A percentile compares a stretch with the other conserved stretches of the same genome.
phyloP scores from a whole-genome alignment of 1,140 invertebrate genomes.

The Pentalonia nigronervosa region DNA sequence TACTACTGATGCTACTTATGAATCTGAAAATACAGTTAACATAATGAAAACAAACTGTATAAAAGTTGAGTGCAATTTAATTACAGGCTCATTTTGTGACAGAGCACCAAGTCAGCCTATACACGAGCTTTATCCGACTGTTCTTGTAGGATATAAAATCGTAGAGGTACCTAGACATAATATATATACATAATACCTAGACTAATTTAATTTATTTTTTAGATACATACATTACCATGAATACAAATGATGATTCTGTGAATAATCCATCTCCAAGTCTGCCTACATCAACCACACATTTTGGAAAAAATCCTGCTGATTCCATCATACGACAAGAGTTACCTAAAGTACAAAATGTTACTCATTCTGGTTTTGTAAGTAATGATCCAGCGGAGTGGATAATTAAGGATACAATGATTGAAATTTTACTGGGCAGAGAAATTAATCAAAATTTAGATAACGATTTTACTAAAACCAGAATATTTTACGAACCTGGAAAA shows the following conservation, averaged over 20 bases:
- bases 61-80: too few species aligned
- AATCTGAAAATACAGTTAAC: too few species aligned
- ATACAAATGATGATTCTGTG: background rate
- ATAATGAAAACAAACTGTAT: too few species aligned
- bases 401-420: conserved; percentile 16
- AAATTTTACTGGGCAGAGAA: background rate
- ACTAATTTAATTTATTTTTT: background rate
- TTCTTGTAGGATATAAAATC: too few species aligned
- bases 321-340: background rate
- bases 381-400: conserved; percentile 40
- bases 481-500: conserved; percentile 57
- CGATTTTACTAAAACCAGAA: conserved; percentile 56
- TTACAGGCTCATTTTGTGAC: too few species aligned
- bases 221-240: background rate
- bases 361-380: background rate
- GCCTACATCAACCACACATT: background rate
- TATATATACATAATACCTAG: too few species aligned
- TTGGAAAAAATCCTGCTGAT: background rate
- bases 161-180: too few species aligned
- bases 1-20: too few species aligned
- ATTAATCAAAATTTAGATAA: conserved; percentile 2
- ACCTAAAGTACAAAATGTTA: background rate
- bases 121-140: too few species aligned
- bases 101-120: too few species aligned
- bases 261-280: background rate